phyloP scores from a whole-genome alignment of 2,113 vertebrate genomes.

The Ailuropoda melanoleuca region DNA sequence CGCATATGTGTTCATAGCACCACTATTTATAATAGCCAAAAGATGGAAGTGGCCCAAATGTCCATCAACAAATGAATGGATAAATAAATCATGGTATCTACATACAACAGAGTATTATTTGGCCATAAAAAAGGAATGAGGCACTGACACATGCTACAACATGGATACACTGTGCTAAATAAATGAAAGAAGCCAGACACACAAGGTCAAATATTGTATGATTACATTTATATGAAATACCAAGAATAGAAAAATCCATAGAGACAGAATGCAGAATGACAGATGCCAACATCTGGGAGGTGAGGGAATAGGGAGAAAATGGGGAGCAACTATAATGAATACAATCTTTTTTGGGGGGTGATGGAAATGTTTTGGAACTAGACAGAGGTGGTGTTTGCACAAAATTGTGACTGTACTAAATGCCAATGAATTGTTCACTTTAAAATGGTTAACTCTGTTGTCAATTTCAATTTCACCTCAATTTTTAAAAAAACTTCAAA shows the following conservation, averaged over 20 bases:
- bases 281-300: not conserved
- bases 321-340: not conserved
- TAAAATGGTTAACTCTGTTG: not conserved
- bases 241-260: not conserved
- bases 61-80: not conserved
- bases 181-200: not conserved
- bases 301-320: not conserved
- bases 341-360: not conserved
- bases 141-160: not conserved
- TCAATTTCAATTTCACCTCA: not conserved
- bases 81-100: not conserved
- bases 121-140: not conserved
- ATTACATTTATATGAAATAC: conserved; percentile 27
- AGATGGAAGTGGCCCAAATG: not conserved
- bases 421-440: not conserved
- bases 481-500: not conserved
- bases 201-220: not conserved
- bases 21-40: not conserved
- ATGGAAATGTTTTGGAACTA: conserved; percentile 16
- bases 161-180: not conserved
- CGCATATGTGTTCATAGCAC: not conserved
- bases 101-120: not conserved
- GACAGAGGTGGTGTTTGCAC: not conserved
- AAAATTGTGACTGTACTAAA: not conserved
- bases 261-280: not conserved